phyloP scores from a whole-genome alignment of 2,113 vertebrate genomes.

The Indicator maculatus region DNA sequence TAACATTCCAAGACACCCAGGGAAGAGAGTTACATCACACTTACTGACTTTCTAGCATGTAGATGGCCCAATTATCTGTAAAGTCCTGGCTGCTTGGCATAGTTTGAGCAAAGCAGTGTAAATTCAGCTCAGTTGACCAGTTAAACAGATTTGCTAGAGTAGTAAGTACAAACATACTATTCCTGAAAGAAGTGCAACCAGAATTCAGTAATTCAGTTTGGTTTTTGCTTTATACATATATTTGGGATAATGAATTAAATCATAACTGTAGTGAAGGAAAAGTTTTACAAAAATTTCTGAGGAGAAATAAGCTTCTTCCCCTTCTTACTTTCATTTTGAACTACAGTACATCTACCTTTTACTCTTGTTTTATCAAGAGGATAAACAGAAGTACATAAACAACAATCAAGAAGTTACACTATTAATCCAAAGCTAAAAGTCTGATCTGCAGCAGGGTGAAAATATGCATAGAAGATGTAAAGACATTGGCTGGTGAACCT shows the following conservation, averaged over 20 bases:
- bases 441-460: not conserved
- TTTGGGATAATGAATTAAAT: not conserved
- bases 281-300: not conserved
- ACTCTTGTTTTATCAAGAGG: not conserved
- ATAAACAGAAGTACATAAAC: not conserved
- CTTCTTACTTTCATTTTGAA: not conserved
- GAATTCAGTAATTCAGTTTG: not conserved
- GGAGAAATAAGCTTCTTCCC: not conserved
- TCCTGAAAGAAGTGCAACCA: not conserved
- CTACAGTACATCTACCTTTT: not conserved
- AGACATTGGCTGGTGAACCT: not conserved
- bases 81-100: not conserved
- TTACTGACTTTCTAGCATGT: not conserved
- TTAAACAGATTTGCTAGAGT: not conserved
- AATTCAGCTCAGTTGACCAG: not conserved
- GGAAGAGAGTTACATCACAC: not conserved
- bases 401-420: not conserved
- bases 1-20: conserved; percentile 29
- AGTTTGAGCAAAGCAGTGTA: not conserved
- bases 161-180: not conserved
- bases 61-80: not conserved
- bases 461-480: not conserved
- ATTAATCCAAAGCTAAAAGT: not conserved
- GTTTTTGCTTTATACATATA: not conserved
- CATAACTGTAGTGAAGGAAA: not conserved